phyloP scores from a whole-genome alignment of 2,797 vertebrate species.

The Australoheros facetus region DNA sequence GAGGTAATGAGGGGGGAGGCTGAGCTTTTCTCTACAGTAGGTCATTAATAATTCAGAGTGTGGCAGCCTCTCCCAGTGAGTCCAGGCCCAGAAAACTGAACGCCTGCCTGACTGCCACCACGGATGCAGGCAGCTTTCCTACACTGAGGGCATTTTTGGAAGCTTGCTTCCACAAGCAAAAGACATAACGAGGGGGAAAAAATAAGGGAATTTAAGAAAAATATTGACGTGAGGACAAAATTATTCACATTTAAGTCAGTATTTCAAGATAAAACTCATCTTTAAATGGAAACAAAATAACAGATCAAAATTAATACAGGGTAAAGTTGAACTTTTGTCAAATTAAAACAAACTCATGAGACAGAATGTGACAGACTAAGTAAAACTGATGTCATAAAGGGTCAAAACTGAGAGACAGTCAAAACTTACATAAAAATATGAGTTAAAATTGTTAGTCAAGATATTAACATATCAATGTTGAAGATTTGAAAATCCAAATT shows the following conservation, averaged over 20 bases:
- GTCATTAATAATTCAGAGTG: slow-evolving; percentile 66
- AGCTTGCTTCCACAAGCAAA: fast-evolving
- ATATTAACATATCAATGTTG: no score
- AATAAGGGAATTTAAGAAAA: not conserved
- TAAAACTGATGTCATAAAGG: not conserved
- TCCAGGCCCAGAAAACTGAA: not conserved
- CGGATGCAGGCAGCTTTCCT: slow-evolving; percentile 18
- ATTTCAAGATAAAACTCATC: not conserved
- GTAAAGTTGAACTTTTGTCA: not conserved
- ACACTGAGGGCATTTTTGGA: not conserved
- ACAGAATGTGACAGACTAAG: not conserved
- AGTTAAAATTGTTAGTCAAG: no score
- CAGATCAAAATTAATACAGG: not conserved
- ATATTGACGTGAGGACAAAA: not conserved
- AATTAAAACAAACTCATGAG: not conserved
- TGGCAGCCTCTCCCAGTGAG: slow-evolving; percentile 34
- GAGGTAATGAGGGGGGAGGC: slow-evolving; percentile 26
- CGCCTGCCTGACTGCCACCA: not conserved
- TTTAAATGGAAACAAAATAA: fast-evolving
- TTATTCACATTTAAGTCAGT: not conserved
- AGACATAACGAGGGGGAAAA: not conserved
- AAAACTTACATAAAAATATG: no score
- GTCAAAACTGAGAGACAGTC: no score
- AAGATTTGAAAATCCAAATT: not conserved
- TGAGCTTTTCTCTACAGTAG: slow-evolving; percentile 42